A percentile compares a stretch with the other conserved stretches of the same genome.
Conservation (phyloP, 2,888 invertebrate species). For the Platycheirus rosarum region DNA sequence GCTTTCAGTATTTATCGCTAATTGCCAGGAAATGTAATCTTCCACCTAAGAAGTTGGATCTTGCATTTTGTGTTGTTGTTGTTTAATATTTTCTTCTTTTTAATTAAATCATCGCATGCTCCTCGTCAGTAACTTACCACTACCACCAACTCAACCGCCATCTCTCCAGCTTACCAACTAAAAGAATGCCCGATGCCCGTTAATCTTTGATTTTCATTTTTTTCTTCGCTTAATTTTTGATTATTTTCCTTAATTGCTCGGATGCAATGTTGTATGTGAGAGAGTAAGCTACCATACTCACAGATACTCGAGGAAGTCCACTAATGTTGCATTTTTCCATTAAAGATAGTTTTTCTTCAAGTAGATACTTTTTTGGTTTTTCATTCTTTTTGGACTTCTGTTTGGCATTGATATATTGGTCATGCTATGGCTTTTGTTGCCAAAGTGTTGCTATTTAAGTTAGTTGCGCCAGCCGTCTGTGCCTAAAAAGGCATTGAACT, state of each 20-base stretch:
- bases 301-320: slow-evolving; percentile 27
- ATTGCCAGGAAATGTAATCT: slow-evolving; percentile 67
- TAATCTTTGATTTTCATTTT: slow-evolving; percentile 53
- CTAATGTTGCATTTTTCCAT: slow-evolving; percentile 50
- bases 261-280: slow-evolving; percentile 44
- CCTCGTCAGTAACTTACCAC: slow-evolving; percentile 47
- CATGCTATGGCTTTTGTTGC: slow-evolving; percentile 68
- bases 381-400: slow-evolving; percentile 39
- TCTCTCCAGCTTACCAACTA: slow-evolving; percentile 12
- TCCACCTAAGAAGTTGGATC: slow-evolving; percentile 28
- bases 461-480: slow-evolving; percentile 22
- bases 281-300: neutral
- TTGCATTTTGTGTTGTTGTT: no score
- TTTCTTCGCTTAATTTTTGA: slow-evolving; percentile 42
- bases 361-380: slow-evolving; percentile 6
- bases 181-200: slow-evolving; percentile 64
- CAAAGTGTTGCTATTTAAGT: slow-evolving; percentile 46
- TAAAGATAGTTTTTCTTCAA: slow-evolving; percentile 45
- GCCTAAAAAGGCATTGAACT: slow-evolving; percentile 62
- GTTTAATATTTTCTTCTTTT: slow-evolving; percentile 1
- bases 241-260: slow-evolving; percentile 60
- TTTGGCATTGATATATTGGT: slow-evolving; percentile 74
- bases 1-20: slow-evolving; percentile 66
- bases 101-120: slow-evolving; percentile 70
- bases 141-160: no score